These are phyloP conservation scores for Distichodus sexfasciatus DNA, from an alignment of 2,797 vertebrate genomes.

Conservation along the genomic window DNA sequence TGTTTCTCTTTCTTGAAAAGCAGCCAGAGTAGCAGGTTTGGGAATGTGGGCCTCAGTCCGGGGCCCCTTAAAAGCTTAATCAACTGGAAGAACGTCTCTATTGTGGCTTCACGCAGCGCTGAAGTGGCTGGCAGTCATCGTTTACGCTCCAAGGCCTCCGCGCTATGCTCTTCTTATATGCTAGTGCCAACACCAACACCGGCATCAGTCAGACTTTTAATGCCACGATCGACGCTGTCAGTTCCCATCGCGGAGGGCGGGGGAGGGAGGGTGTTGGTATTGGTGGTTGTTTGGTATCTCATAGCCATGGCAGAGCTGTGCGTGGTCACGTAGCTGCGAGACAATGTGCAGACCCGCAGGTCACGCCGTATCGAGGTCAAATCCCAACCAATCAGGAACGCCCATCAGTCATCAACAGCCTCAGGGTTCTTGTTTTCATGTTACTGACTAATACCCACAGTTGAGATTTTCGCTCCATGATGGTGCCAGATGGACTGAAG, in stretches of 20 bases:
- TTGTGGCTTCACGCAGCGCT: not conserved
- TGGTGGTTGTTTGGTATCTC: not conserved
- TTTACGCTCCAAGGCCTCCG: not conserved
- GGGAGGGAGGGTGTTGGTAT: too few species aligned
- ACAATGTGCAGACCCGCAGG: constrained; percentile 11
- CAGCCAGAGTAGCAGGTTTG: not conserved
- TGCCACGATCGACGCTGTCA: constrained; percentile 45
- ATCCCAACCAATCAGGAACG: constrained; percentile 23
- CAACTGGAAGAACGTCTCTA: constrained; percentile 25
- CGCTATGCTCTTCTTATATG: not conserved
- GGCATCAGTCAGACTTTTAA: constrained; percentile 29
- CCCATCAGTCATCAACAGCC: not conserved
- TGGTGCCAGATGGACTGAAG: constrained; percentile 63
- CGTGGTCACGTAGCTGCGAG: constrained; percentile 11
- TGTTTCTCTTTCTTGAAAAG: too few species aligned
- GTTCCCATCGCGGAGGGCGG: constrained; percentile 39
- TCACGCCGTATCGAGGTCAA: constrained; percentile 39
- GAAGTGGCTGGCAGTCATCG: not conserved
- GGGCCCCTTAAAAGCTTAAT: constrained; percentile 27
- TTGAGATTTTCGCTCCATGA: constrained; percentile 31
- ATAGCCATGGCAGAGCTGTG: not conserved
- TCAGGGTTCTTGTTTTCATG: not conserved
- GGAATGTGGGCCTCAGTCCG: not conserved
- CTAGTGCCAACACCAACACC: not conserved
- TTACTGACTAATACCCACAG: not conserved